phyloP scores from a whole-genome alignment of 2,888 invertebrate species.

The Phengaris alcon region DNA sequence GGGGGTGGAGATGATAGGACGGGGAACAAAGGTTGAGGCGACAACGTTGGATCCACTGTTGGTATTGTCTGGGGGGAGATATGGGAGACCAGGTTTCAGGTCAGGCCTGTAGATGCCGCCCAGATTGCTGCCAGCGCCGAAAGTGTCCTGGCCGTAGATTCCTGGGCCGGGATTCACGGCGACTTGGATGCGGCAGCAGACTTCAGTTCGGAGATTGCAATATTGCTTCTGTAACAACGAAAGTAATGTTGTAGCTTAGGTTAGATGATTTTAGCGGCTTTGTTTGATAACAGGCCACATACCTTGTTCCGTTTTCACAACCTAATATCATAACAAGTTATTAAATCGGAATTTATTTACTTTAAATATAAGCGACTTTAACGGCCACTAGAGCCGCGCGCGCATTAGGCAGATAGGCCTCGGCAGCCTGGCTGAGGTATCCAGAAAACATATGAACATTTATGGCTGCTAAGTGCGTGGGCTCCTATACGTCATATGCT shows the following conservation, averaged over 20 bases:
- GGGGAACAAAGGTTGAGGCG: constrained; percentile 51
- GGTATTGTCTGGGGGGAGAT: constrained; percentile 62
- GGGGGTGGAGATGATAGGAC: constrained; percentile 48
- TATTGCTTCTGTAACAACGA: constrained; percentile 69
- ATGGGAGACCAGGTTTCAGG: constrained; percentile 71
- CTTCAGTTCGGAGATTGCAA: constrained; percentile 68
- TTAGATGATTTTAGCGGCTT: too few relatives aligned
- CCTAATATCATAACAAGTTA: too few relatives aligned
- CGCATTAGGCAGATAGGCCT: too few relatives aligned
- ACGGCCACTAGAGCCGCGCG: too few relatives aligned
- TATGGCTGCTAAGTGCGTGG: too few relatives aligned
- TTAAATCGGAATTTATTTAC: too few relatives aligned
- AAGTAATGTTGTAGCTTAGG: neutral
- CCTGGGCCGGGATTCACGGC: constrained; percentile 36
- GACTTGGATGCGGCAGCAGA: constrained; percentile 69
- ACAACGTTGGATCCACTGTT: constrained; percentile 56
- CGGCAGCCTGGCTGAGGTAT: too few relatives aligned
- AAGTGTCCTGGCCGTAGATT: constrained; percentile 45
- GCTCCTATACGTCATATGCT: too few relatives aligned
- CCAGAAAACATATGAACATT: too few relatives aligned
- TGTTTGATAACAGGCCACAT: too few relatives aligned
- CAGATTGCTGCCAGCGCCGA: constrained; percentile 61
- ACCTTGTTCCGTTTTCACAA: too few relatives aligned
- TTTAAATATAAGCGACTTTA: too few relatives aligned
- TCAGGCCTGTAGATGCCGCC: constrained; percentile 58